Base-by-base conservation (phyloP, 2,797 vertebrate genomes). In the Podargus strigoides region DNA sequence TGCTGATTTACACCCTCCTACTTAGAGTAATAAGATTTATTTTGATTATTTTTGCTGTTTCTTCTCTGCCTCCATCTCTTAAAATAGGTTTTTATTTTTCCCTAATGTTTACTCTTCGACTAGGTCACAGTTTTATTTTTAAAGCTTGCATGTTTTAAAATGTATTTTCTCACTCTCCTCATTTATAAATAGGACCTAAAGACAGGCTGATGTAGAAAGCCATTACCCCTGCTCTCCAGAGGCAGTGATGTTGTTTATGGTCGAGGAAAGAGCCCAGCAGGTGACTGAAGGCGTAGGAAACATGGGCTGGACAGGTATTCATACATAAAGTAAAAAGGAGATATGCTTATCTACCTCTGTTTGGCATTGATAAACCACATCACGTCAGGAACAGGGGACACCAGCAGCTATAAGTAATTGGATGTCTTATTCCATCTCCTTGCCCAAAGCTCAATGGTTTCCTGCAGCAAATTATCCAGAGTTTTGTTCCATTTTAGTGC, bases 111-210 rank as follows among this genome's bases (percentile, higher is more conserved):
- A 93, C 39, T 87, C 52, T 87, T 81, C 75, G 94, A 90, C 89
- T 95, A 91, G 93, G 94, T 74, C 75, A 87, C 3, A 5, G 67
- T 85, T 96, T 93, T 91, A 86, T 96, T 97, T 96, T 91, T 89
- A 90, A 96, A 95, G 56, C 83, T 76, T 62, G 56, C 60, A 32
- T 89, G 89, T 79, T 94, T 96, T 90, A 37, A 87, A 90, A 79
- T 7, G 2, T 67, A 75, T 89, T 93, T 94, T 86, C 87, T 95
- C 60, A 85, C 86, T 90, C 68, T 89, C 16, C 55, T 68, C 55
- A 26, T 90, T 92, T 95, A 95, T 91, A 96, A 95, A 95, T 85
- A 96, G 89, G 52, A 67, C 42, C 56, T 70, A 52, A 90, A 66
- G 49, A 72, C 41, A 68, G 53, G 47, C 77, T 88, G 64, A 30